A percentile compares a stretch with the other conserved stretches of the same genome.
These are phyloP conservation scores for Sphaeridia pumilis DNA, from an alignment of 2,888 invertebrate species.

Conservation along the genomic window DNA sequence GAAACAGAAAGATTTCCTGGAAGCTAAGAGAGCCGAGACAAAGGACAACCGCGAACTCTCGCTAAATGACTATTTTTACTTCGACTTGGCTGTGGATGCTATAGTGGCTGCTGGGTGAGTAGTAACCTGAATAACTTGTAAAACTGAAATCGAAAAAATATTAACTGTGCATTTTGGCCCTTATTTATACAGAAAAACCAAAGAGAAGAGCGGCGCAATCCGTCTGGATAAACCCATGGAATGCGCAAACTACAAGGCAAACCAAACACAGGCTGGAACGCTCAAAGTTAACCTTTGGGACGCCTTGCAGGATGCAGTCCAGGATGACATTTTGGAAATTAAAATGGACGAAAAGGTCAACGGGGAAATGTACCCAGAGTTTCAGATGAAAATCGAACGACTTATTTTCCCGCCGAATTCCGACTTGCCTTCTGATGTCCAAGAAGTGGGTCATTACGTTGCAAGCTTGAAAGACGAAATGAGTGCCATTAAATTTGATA, in stretches of 20 bases:
- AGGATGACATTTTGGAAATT: constrained; percentile 25
- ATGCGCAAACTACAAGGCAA: constrained; percentile 13
- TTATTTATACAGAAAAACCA: constrained; percentile 7
- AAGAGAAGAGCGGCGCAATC: constrained; percentile 48
- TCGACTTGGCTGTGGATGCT: constrained; percentile 64
- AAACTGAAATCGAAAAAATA: not conserved
- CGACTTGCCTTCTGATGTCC: constrained; percentile 15
- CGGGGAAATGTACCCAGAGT: constrained; percentile 62
- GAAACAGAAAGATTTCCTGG: constrained; percentile 10
- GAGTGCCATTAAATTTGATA: constrained; percentile 52
- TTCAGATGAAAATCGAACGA: constrained; percentile 55
- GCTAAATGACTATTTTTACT: constrained; percentile 55
- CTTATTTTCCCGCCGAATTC: constrained; percentile 18
- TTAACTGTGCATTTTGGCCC: not conserved
- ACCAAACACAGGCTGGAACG: not conserved
- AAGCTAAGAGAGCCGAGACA: constrained; percentile 6
- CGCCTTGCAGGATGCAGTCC: constrained; percentile 1
- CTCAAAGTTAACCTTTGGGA: constrained; percentile 7
- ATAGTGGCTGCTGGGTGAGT: constrained; percentile 50
- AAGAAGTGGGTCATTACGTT: constrained; percentile 60
- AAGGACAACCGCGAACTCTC: constrained; percentile 7
- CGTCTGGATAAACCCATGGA: constrained; percentile 43
- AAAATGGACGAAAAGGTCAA: constrained; percentile 49
- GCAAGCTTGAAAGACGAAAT: constrained; percentile 51
- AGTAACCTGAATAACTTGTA: not conserved